Evolutionary conservation across 2,888 invertebrate genomes (phyloP).

Genomic region (Neoaliturus tenellus): DNA sequence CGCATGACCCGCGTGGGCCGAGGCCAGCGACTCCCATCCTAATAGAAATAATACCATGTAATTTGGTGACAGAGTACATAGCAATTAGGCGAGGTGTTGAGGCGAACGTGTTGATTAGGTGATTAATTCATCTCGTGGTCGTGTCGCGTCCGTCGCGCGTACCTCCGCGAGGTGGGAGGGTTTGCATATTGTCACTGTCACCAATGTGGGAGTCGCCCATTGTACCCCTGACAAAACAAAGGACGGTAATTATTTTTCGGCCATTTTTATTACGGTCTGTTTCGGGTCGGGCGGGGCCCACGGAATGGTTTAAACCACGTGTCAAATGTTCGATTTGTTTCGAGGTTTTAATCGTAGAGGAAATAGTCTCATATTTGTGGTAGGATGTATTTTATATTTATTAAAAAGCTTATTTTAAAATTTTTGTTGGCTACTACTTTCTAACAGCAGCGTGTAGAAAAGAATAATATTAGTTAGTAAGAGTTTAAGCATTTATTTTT

Average conservation of each 20-base stretch:
- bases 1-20: slow-evolving; percentile 36
- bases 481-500: too few relatives aligned
- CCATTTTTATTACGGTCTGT: slow-evolving; percentile 45
- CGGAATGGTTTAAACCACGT: background rate
- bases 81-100: slow-evolving; percentile 45
- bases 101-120: slow-evolving; percentile 42
- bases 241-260: slow-evolving; percentile 43
- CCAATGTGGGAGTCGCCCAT: background rate
- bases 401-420: too few relatives aligned
- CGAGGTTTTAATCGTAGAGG: too few relatives aligned
- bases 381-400: too few relatives aligned
- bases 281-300: slow-evolving; percentile 16
- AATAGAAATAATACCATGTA: slow-evolving; percentile 46
- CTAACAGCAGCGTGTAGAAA: too few relatives aligned
- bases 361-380: too few relatives aligned
- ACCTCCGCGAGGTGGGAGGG: background rate
- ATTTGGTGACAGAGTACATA: slow-evolving; percentile 38
- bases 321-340: background rate
- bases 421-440: too few relatives aligned
- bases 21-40: slow-evolving; percentile 4
- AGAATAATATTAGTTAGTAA: too few relatives aligned
- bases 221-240: slow-evolving; percentile 44
- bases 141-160: slow-evolving; percentile 10
- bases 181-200: slow-evolving; percentile 5
- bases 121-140: slow-evolving; percentile 26